Evolutionary conservation across 2,888 invertebrate genomes (phyloP), one percentile per base, ranked within the genome.

Genomic region (Spialia ferax): DNA sequence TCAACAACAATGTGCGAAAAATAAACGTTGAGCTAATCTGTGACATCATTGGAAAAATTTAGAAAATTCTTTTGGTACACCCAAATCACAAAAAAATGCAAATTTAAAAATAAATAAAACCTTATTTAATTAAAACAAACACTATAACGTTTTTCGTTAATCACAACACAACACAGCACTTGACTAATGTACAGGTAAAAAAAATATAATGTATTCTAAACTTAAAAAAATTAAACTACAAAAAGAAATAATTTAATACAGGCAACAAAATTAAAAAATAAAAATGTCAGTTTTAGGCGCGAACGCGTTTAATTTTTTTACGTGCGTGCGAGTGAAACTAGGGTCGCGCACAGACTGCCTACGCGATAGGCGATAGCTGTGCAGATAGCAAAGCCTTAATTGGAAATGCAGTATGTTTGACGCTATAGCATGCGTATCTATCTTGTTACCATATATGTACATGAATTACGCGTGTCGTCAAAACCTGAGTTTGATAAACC

Each of bases 341-440:
- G 76, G 70, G 83, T 77, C 84, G 87, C 86, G 82, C 75, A 63
- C 76, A 83, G 82, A 91, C 91, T 91, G 89, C 74, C 78, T 73
- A 75, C 63, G 38, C 67, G 62, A 59, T 68, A 55, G 65, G 32
- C 50, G 56, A 63, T 69, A 70, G 71, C 60, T 57, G 57, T 52
- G 32, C 45, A 69, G 69, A 69, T 69, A 69, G 61, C 56, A 71
- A 76, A 77, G 75, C 79, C 78, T 73, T 77, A 78, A 75, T 76
- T 73, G 77, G 76, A 62, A 70, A 74, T 61, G 70, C 68, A 66
- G 57, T 68, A 42, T 18, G 38, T 18, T 50, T 50, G 63, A 52
- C 69, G 60, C 60, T 67, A 59, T 71, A 52, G 59, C 61, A 70
- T 71, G n/a, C 61, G n/a, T 45, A 64, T 62, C 35, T 50, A 20